Base-by-base conservation (phyloP, 2,888 invertebrate species). In the Protophormia terraenovae region DNA sequence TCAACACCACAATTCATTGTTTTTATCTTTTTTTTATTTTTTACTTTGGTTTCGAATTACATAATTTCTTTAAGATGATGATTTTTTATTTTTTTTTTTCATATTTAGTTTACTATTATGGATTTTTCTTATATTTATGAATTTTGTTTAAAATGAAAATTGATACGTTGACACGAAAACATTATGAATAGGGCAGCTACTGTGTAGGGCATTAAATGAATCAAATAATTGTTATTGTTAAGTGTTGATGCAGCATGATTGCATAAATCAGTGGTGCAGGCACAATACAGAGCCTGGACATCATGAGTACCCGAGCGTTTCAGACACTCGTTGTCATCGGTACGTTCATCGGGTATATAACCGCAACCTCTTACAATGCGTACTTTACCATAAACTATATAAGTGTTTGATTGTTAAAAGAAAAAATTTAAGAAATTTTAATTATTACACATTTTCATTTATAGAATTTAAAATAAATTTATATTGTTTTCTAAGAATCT, bases 281-380 rank as follows among this genome's bases (percentile, higher is more conserved):
- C 94, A 92, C 97, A 97, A 92, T 97, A 97, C 2, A 94, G 93
- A 71, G 96, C 95, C 87, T 95, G 94, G 0, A 97, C 95, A 88
- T 96, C 95, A 86, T 96, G 96, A 16, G 95, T 96, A 41, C 97
- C 97, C 14, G 95, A 94, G 84, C 96, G 94, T 88, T 94, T 94
- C 86, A 95, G 92, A 90, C 97, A 97, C 6, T 94, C 93, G 83
- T 94, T 94, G 88, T 94, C 94, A 88, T 95, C 94, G 62, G 89
- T 89, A 72, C 92, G 93, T 3, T 93, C 93, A 87, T 96, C 96
- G 24, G 94, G 94, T 66, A 97, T 93, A 92, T 96, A 97, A 2
- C 97, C 97, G 89, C 97, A 97, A 81, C 95, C 94, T 47, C 97
- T 95, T 4, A 97, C 95, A n/a, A 97, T 94, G 47, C 97, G 95